Base-by-base conservation (phyloP, 2,888 invertebrate genomes). In the Platypus cylindrus region DNA sequence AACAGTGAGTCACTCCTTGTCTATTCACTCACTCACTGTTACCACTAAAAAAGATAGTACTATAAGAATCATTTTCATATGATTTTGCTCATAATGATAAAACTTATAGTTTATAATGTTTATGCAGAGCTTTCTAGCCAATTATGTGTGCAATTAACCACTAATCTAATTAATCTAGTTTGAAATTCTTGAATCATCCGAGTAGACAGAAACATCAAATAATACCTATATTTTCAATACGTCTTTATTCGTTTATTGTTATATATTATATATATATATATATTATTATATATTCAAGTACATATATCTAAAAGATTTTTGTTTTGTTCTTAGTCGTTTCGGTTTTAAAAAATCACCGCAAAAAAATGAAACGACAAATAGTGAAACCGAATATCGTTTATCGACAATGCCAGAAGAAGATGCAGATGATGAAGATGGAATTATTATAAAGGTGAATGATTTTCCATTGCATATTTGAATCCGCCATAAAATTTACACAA, bases 351-450 rank as follows among this genome's bases (percentile, higher is more conserved):
- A 80, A 80, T 51, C 62, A 75, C 37, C 67, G 70, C 75, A 73
- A 41, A 80, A 80, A 59, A 80, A 74, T 45, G 74, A 75, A 49
- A 70, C 71, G 18, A 55, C 59, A 18, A 51, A 55, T 31, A 49
- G 47, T 35, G 59, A 52, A 47, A 36, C 56, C 35, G 73, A 73
- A 47, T 67, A 73, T 51, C 71, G 86, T 43, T 65, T 89, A 25
- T 84, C 87, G 15, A 84, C 82, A 18, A 87, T 87, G 85, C 75
- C 76, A 42, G 86, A 89, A 60, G 83, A 82, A 43, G 83, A 82
- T 43, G 82, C 81, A 41, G 86, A 87, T 46, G 84, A 83, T 58
- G 81, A 82, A 47, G 79, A 80, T 48, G 71, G 72, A 38, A 67
- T 73, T 41, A 69, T 67, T 32, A 72, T 73, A 53, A 73, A 72